phyloP scores from a whole-genome alignment of 2,888 invertebrate species.

The Tetranychus truncatus region DNA sequence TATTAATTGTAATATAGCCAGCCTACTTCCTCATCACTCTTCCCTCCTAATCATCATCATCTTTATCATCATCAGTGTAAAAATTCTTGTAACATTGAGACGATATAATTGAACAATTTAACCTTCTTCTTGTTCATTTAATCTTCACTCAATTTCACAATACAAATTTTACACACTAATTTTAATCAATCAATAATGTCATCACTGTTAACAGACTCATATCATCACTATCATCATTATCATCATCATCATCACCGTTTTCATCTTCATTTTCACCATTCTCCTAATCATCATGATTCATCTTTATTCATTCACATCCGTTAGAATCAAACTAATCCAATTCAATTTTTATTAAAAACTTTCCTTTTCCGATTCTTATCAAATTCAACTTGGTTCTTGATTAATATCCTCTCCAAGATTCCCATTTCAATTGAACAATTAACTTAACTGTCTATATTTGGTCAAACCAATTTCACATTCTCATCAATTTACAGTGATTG shows the following conservation, averaged over 20 bases:
- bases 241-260: too few relatives aligned
- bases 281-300: background rate
- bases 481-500: too few relatives aligned
- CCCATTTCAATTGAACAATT: background rate
- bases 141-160: background rate
- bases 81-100: background rate
- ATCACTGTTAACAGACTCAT: too few relatives aligned
- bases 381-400: background rate
- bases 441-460: background rate
- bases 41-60: background rate
- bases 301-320: background rate
- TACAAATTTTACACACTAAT: background rate
- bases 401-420: background rate
- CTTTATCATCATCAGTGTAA: background rate
- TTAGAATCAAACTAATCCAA: background rate
- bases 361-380: slow-evolving; percentile 1
- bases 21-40: background rate
- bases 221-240: too few relatives aligned
- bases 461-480: too few relatives aligned
- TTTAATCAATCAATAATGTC: too few relatives aligned
- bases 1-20: background rate
- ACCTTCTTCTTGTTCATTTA: background rate
- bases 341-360: background rate
- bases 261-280: too few relatives aligned
- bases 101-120: background rate